These are phyloP conservation scores for Athalia rosae DNA, from an alignment of 2,888 invertebrate genomes.

Conservation along the genomic window DNA sequence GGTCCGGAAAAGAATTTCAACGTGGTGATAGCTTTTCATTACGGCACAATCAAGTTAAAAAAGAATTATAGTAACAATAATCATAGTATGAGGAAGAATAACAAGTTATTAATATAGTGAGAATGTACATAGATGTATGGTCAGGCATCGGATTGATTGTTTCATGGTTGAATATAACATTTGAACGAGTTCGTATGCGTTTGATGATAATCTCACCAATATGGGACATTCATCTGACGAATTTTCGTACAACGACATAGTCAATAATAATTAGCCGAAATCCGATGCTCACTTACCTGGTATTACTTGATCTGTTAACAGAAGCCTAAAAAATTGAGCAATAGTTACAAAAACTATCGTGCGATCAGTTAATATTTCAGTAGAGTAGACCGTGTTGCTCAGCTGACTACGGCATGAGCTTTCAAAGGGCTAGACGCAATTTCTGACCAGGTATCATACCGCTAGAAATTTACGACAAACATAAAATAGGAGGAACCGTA, in stretches of 20 bases:
- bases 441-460: slow-evolving; percentile 21
- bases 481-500: slow-evolving; percentile 37
- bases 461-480: slow-evolving; percentile 36
- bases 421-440: slow-evolving; percentile 18
- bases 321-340: too few relatives aligned
- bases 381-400: background rate
- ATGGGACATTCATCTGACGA: too few relatives aligned
- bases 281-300: too few relatives aligned
- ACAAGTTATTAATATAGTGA: too few relatives aligned
- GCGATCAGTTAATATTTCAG: background rate
- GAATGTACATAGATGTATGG: background rate
- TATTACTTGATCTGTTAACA: too few relatives aligned
- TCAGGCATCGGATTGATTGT: slow-evolving; percentile 4
- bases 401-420: slow-evolving; percentile 2
- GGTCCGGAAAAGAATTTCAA: slow-evolving; percentile 31
- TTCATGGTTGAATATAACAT: background rate
- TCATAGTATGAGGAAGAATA: too few relatives aligned
- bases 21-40: slow-evolving; percentile 15
- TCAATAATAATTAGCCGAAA: too few relatives aligned
- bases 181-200: too few relatives aligned
- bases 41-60: background rate
- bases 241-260: too few relatives aligned
- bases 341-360: background rate
- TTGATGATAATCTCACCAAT: too few relatives aligned
- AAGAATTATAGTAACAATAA: background rate